phyloP scores from a whole-genome alignment of 1,140 invertebrate species.

The Zeugodacus cucurbitae region DNA sequence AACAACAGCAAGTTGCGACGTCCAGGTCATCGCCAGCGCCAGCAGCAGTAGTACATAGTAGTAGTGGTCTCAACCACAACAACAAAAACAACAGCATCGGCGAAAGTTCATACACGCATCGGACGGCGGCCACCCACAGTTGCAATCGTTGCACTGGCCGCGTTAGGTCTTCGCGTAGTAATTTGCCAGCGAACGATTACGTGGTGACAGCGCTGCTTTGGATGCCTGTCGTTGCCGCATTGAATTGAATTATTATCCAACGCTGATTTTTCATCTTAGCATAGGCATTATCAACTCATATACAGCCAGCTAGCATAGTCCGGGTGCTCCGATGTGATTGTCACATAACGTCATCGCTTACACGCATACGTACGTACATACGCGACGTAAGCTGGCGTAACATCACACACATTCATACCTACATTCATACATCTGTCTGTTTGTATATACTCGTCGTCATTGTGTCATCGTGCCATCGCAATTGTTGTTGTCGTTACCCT shows the following conservation, averaged over 20 bases:
- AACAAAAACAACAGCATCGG: not conserved
- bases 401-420: not conserved
- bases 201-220: not conserved
- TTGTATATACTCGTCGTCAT: not conserved
- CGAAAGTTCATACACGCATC: not conserved
- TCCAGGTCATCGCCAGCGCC: not conserved
- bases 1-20: slow-evolving; percentile 20
- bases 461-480: slow-evolving; percentile 12
- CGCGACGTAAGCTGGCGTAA: not conserved
- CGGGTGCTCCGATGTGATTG: not conserved
- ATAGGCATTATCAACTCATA: not conserved
- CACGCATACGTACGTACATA: not conserved
- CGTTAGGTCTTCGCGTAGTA: not conserved
- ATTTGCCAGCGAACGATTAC: not conserved
- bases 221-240: not conserved
- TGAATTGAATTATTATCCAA: not conserved
- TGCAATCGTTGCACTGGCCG: not conserved
- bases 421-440: not conserved
- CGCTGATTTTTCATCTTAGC: not conserved
- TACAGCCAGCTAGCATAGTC: not conserved
- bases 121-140: not conserved
- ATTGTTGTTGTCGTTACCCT: not conserved
- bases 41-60: not conserved
- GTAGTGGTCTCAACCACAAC: not conserved
- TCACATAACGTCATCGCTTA: not conserved